These are phyloP conservation scores for Spinibarbus caldwelli DNA, from an alignment of 2,797 vertebrate species.

Conservation along the genomic window DNA sequence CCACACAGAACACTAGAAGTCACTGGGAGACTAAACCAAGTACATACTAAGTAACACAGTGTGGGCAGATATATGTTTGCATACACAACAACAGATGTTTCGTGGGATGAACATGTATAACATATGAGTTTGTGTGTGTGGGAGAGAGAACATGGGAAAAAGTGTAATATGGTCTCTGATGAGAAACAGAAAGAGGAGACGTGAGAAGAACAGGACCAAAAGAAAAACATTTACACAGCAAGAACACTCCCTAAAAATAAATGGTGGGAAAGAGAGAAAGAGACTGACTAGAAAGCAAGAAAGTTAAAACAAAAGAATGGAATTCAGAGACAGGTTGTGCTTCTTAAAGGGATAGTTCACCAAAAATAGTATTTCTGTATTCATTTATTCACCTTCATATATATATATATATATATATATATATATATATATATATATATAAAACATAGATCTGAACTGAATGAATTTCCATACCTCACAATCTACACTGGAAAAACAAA, in stretches of 20 bases:
- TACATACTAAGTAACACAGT: constrained; percentile 11
- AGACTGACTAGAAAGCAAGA: constrained; percentile 23
- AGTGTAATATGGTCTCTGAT: constrained; percentile 36
- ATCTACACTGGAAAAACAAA: not conserved
- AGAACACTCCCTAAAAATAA: constrained; percentile 9
- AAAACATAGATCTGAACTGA: not conserved
- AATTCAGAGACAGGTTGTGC: not conserved
- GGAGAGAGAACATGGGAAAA: constrained; percentile 28
- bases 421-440: no score
- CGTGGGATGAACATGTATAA: constrained; percentile 23
- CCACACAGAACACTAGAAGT: not conserved
- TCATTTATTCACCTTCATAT: not conserved
- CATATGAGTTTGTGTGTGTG: constrained; percentile 20
- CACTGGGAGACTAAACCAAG: not conserved
- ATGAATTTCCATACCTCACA: not conserved
- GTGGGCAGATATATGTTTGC: constrained; percentile 34
- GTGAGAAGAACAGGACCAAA: constrained; percentile 34
- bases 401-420: no score
- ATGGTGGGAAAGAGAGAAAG: constrained; percentile 31
- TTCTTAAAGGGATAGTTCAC: constrained; percentile 3
- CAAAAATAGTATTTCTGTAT: not conserved
- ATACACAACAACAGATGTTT: constrained; percentile 22
- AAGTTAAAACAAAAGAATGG: not conserved
- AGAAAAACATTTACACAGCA: constrained; percentile 43
- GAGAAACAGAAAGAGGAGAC: constrained; percentile 47